Evolutionary conservation across 2,113 vertebrate species (phyloP), one percentile per base, ranked within the genome.

Genomic region (Mobula birostris): DNA sequence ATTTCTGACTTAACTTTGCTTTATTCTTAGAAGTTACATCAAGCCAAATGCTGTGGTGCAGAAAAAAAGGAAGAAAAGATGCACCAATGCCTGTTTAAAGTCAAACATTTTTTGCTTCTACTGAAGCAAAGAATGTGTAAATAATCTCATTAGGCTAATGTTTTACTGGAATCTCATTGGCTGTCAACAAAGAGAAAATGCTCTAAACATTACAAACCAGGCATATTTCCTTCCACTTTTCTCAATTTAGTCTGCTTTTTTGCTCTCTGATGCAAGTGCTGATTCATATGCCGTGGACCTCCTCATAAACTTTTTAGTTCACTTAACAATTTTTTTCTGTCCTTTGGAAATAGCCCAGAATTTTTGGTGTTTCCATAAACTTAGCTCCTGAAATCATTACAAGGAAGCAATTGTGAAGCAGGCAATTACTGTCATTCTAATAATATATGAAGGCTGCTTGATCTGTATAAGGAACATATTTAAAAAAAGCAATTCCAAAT

Each of bases 41-140:
- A 24, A 48, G 12, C 15, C 17, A 3, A 48, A 24, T 0, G 1
- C 2, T 0, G 0, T 14, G 8, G 8, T 11, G 8, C 0, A 14
- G 8, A 0, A 12, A 12, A 2, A 29, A 29, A 48, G 6, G 91
- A 40, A 24, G 4, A 29, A 93, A 76, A 5, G 8, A 12, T 93
- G 19, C 24, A 14, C 1, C 0, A 1, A 5, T 93, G 74, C 91
- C 36, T 93, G 70, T 2, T 0, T 14, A 0, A 5, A 1, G 29
- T 93, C 70, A 6, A 56, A 74, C 0, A 0, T 1, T 74, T 93
- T 93, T 93, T 93, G 24, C 1, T 70, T 19, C 0, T 0, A 0
- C 7, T 27, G 24, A 70, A 70, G 5, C 85, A 12, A 74, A 29
- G 1, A 56, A 56, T 7, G 9, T 93, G 66, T 21, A 40, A 12